Evolutionary conservation across 2,888 invertebrate species (phyloP).

Genomic region (Ceratothoa steindachneri): DNA sequence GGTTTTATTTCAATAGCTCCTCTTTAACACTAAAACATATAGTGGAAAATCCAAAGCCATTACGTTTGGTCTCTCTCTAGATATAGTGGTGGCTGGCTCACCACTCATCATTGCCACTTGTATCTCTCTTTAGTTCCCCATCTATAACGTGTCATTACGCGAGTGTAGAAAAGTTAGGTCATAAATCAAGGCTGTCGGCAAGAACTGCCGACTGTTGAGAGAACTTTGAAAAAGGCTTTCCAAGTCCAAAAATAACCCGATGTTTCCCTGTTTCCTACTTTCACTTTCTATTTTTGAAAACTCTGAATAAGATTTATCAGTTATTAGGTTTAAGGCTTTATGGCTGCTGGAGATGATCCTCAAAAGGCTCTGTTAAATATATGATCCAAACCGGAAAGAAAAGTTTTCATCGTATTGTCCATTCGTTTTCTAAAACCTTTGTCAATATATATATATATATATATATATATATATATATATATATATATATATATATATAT

Average conservation of each 20-base stretch:
- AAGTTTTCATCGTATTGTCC: no score
- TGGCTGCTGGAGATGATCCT: neutral
- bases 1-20: no score
- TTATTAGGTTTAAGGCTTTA: neutral
- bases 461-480: neutral
- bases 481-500: neutral
- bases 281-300: neutral
- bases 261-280: neutral
- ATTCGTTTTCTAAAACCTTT: no score
- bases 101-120: neutral
- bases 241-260: neutral
- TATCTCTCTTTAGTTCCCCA: neutral
- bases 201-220: neutral
- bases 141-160: neutral
- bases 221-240: neutral
- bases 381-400: neutral
- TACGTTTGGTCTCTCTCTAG: no score
- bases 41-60: no score
- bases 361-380: neutral
- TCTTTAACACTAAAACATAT: no score
- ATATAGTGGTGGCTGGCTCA: no score
- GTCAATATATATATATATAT: neutral
- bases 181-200: neutral
- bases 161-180: neutral
- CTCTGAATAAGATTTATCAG: neutral